phyloP scores from a whole-genome alignment of 2,888 invertebrate genomes.

The Oligia latruncula region DNA sequence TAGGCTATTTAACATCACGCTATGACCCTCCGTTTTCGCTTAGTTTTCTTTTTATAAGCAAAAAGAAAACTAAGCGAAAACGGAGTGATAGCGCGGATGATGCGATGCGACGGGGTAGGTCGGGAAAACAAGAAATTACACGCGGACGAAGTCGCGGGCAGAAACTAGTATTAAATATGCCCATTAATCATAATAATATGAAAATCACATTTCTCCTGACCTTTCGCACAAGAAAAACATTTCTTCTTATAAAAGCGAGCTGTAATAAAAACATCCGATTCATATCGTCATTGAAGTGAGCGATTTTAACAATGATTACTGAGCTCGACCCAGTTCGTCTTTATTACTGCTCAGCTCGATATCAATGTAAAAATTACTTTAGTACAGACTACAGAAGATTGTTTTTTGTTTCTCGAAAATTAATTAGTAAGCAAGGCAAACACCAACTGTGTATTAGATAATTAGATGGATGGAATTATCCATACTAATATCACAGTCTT shows the following conservation, averaged over 20 bases:
- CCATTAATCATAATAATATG: background rate
- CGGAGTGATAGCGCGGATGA: too few species aligned
- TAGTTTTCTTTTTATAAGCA: too few species aligned
- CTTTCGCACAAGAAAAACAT: background rate
- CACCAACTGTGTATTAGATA: background rate
- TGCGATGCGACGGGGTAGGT: too few species aligned
- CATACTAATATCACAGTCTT: too few species aligned
- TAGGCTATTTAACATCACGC: too few species aligned
- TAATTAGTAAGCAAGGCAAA: background rate
- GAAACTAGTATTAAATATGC: too few species aligned
- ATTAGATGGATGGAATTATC: background rate
- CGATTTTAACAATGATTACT: constrained; percentile 17
- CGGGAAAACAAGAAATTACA: too few species aligned
- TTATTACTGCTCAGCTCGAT: background rate
- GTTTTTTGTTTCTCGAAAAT: constrained; percentile 13
- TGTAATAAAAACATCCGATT: constrained; percentile 29
- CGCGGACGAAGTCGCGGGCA: too few species aligned
- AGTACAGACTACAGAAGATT: background rate
- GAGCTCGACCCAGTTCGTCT: constrained; percentile 25
- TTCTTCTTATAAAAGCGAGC: background rate
- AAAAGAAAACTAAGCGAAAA: too few species aligned
- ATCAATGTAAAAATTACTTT: constrained; percentile 11
- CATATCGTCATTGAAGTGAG: background rate
- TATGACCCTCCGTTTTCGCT: too few species aligned
- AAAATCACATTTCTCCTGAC: background rate